phyloP scores from a whole-genome alignment of 2,888 invertebrate genomes.

The Cosmia trapezina region DNA sequence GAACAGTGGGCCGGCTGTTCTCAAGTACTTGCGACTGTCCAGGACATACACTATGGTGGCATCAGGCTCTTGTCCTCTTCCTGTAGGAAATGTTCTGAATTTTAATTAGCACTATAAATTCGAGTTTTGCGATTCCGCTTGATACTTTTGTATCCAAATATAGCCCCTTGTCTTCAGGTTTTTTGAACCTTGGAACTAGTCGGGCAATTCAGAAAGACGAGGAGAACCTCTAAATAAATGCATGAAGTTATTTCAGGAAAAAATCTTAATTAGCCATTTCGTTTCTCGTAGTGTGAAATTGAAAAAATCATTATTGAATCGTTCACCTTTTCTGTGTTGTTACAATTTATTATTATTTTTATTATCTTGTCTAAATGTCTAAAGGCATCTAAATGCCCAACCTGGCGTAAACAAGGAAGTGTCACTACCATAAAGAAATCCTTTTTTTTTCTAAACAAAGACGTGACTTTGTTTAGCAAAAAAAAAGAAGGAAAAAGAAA shows the following conservation, averaged over 20 bases:
- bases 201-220: background rate
- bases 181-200: background rate
- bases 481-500: too few relatives aligned
- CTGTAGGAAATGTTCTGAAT: background rate
- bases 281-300: background rate
- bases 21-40: constrained; percentile 14
- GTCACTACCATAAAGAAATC: constrained; percentile 26
- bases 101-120: background rate
- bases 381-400: background rate
- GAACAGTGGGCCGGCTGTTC: constrained; percentile 24
- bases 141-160: too few relatives aligned
- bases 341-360: background rate
- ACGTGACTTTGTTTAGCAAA: too few relatives aligned
- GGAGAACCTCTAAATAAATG: background rate
- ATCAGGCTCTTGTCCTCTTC: background rate
- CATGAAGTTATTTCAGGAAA: background rate
- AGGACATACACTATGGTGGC: background rate
- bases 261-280: background rate
- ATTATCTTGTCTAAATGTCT: too few relatives aligned
- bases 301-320: background rate
- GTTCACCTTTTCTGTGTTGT: background rate
- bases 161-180: background rate
- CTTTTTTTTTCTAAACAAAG: constrained; percentile 9
- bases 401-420: constrained; percentile 24
- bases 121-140: background rate